Evolutionary conservation across 2,888 invertebrate genomes (phyloP), one percentile per base, ranked within the genome.

Genomic region (Melipona beecheii): DNA sequence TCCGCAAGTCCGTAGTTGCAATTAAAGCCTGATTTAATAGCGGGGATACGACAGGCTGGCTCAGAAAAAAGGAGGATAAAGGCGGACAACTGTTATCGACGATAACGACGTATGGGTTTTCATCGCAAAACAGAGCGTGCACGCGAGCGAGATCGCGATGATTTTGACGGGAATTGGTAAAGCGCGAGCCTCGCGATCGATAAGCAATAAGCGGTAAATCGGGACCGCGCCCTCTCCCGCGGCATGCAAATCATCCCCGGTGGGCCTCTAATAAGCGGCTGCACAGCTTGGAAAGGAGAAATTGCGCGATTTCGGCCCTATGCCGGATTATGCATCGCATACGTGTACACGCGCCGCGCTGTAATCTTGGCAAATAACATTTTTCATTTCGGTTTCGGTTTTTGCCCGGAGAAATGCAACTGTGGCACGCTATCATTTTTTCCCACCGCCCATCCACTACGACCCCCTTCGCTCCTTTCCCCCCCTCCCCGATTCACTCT

Each of bases 131-230:
- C 75, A 66, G 83, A 84, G 81, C 64, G 82, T 73, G 86, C 87
- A 84, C 89, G 89, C 84, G 88, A 88, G 83, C 84, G 87, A 88
- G 83, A 84, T 84, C 83, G 79, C 83, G 79, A 85, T 85, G 88
- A 90, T 88, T 90, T 87, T 84, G 80, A 81, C 81, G 84, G 36
- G 89, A 80, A 91, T 90, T 86, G 87, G 86, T 81, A 78, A 90
- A 89, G 83, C 73, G 79, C 31, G 76, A 64, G 66, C 75, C 43
- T 74, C 2, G 9, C 72, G 84, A 87, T 89, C 89, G 87, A 89
- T 89, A 89, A 84, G 92, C 91, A 92, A 93, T 93, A 93, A 93
- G 91, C 92, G 88, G 91, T 93, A 92, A 93, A 93, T 92, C 90
- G 91, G 90, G 90, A 88, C 84, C 86, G 86, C 82, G 84, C 86